Base-by-base conservation (phyloP, 2,797 vertebrate genomes). In the Semaprochilodus insignis region DNA sequence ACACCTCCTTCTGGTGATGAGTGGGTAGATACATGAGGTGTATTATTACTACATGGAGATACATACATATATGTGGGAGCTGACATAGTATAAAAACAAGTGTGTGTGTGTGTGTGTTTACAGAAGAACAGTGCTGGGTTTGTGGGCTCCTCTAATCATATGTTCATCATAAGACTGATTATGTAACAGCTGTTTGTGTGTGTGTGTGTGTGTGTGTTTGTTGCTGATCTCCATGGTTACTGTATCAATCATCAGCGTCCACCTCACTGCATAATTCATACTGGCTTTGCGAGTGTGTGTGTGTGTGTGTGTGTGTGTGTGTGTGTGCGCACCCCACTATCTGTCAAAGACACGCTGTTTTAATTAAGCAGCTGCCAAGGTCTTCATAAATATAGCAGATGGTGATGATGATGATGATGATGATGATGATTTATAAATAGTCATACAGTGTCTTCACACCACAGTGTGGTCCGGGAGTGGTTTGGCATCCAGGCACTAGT, bases 201-300 rank as follows among this genome's bases (percentile, higher is more conserved):
- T 80, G 73, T 83, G 76, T 82, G 77, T 83, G 77, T 69, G 65
- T 60, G 36, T 74, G 31, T 87, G 55, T 81, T 70, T 86, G 83
- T 81, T 87, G 67, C 71, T 73, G 55, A 74, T 81, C 65, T 81
- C 82, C 66, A 73, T 85, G 90, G 88, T 88, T 87, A 84, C 81
- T 76, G 54, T 71, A 73, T 80, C 81, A 74, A 81, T 89, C 89
- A 91, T 89, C 86, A 88, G 77, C 85, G 74, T 88, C 86, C 80
- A 27, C 65, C 79, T 85, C 76, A 82, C 19, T 88, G 55, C 86
- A 88, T 88, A 62, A 88, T 86, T 88, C 19, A 88, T 79, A 59
- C 31, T 31, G 36, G 55, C 44, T 67, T 80, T 81, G 40, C 60
- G 51, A 65, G 78, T 75, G 62, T 81, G 74, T 77, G 40, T 40